Conservation (phyloP, 2,113 vertebrate genomes). For the Mastomys coucha region DNA sequence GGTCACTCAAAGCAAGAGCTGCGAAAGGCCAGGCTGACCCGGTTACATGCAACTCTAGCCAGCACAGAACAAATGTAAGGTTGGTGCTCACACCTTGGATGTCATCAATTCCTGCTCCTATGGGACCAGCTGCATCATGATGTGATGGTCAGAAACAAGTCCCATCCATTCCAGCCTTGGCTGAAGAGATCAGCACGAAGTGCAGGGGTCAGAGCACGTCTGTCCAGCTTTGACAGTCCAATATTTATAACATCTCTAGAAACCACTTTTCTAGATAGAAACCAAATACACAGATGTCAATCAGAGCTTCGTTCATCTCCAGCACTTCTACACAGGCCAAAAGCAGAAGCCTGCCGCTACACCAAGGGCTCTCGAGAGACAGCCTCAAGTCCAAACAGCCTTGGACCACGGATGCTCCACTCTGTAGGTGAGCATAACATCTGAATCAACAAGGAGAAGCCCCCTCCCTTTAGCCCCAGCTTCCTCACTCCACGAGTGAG, state of each 20-base stretch:
- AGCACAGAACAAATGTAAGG: background rate
- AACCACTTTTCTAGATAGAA: constrained; percentile 47
- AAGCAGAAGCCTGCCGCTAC: background rate
- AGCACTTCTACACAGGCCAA: background rate
- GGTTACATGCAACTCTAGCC: background rate
- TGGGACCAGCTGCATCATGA: background rate
- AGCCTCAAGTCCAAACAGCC: background rate
- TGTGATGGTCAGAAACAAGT: background rate
- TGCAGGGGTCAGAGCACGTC: background rate
- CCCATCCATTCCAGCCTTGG: background rate
- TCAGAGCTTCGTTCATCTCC: background rate
- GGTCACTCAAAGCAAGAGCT: background rate
- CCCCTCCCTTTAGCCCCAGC: background rate
- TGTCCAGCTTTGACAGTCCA: background rate
- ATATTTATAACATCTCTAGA: background rate
- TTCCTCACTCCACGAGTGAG: no score
- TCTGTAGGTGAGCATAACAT: background rate
- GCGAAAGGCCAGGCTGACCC: background rate
- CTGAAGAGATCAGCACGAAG: background rate
- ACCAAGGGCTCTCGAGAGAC: background rate
- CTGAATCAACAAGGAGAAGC: background rate
- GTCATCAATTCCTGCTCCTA: background rate
- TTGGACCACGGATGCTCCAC: background rate
- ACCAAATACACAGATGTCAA: background rate
- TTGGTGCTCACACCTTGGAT: background rate